Evolutionary conservation across 2,113 vertebrate species (phyloP), one percentile per base, ranked within the genome.

Genomic region (Thamnaconus septentrionalis): DNA sequence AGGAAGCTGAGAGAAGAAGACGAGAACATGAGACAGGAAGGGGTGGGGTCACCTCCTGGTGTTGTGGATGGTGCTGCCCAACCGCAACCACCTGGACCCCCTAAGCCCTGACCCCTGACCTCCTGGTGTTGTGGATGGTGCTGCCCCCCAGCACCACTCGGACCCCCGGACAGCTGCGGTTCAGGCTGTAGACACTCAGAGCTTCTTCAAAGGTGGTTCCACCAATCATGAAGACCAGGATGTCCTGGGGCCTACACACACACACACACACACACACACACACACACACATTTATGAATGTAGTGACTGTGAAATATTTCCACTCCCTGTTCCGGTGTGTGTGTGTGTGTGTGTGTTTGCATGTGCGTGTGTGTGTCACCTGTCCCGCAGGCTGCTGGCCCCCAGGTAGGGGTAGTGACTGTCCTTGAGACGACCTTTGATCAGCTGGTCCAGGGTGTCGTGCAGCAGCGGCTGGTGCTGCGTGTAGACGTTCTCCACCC

Each of bases 401-500:
- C 96, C 97, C 60, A 99, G 89, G 85, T 98, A 99, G 0, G 97
- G 96, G 62, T 95, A 98, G 82, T 94, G 92, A 72, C 90, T 95
- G 87, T 98, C 96, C 80, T 94, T 97, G 59, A 99, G 93, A 12
- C 93, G 94, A 0, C 96, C 96, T 88, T 98, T 99, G 78, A 99
- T 95, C 81, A 99, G 94, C 80, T 96, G 94, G 67, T 99, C 97
- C 64, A 99, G 82, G 0, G 96, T 98, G 71, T 99, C 95, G 0
- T 96, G 94, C 0, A 99, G 90, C 43, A 98, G 91, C 5, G 97
- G 96, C 63, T 96, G 95, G 85, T 99, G 97, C 71, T 98, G 97
- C 0, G 96, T 95, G 69, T 98, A 98, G 1, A 99, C 94, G 0
- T 98, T 99, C 88, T 99, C 96, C 2, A 99, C 94, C 0, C 97